Percentiles rank a stretch among this genome's conserved stretches.
These are phyloP conservation scores for Paramormyrops hopkinsi DNA, from an alignment of 2,797 vertebrate species.

Conservation along the genomic window DNA sequence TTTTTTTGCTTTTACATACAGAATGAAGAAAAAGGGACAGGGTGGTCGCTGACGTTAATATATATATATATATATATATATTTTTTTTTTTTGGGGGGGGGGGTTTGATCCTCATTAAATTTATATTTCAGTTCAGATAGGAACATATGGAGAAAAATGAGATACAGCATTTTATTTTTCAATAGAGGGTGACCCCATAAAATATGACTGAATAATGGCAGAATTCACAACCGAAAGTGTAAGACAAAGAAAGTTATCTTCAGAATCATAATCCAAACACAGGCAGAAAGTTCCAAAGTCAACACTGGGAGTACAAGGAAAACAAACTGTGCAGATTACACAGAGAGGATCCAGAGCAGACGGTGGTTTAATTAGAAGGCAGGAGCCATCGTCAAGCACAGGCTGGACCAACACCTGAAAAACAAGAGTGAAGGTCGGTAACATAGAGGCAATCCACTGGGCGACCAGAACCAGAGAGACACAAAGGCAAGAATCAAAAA, in stretches of 20 bases:
- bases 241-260: neutral
- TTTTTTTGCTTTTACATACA: neutral
- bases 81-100: no score
- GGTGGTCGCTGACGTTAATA: neutral
- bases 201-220: neutral
- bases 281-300: neutral
- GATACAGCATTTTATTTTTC: neutral
- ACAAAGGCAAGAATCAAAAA: neutral
- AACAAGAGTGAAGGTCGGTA: neutral
- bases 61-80: no score
- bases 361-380: neutral
- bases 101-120: neutral
- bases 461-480: neutral
- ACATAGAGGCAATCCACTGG: neutral
- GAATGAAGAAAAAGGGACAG: neutral
- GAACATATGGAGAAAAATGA: neutral
- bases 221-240: neutral
- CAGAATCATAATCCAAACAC: neutral
- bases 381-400: neutral
- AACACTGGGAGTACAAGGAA: neutral
- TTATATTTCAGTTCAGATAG: neutral
- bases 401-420: neutral
- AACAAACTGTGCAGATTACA: neutral
- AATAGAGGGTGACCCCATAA: neutral
- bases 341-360: neutral